These are phyloP conservation scores for Alaudala cheleensis DNA, from an alignment of 2,113 vertebrate species.

Conservation along the genomic window DNA sequence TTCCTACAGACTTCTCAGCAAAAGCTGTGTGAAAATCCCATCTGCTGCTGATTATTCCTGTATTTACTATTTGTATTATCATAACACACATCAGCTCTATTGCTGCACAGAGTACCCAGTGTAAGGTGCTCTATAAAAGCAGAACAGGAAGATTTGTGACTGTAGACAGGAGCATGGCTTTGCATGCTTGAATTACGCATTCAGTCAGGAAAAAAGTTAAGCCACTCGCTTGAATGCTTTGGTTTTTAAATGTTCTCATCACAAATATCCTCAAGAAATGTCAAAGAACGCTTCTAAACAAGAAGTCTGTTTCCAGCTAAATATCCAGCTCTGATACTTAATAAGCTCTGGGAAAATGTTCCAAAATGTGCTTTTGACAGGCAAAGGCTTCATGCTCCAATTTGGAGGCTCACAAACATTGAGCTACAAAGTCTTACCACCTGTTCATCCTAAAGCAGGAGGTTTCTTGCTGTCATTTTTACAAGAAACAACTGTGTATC, in stretches of 20 bases:
- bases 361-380: background rate
- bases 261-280: background rate
- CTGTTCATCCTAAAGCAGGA: background rate
- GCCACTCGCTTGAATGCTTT: background rate
- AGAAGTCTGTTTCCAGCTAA: background rate
- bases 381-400: background rate
- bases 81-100: background rate
- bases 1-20: background rate
- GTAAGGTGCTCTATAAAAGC: background rate
- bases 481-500: background rate
- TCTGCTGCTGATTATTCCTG: background rate
- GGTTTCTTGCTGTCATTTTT: background rate
- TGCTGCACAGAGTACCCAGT: background rate
- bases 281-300: background rate
- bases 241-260: background rate
- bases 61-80: conserved; percentile 23
- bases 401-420: background rate
- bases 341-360: background rate
- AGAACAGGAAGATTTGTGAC: background rate
- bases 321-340: background rate
- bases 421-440: background rate
- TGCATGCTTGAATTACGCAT: background rate
- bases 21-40: background rate
- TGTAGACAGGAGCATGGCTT: background rate
- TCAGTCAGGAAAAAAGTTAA: background rate